Conservation (phyloP, 2,888 invertebrate genomes). For the Archaeoteleia sp. region DNA sequence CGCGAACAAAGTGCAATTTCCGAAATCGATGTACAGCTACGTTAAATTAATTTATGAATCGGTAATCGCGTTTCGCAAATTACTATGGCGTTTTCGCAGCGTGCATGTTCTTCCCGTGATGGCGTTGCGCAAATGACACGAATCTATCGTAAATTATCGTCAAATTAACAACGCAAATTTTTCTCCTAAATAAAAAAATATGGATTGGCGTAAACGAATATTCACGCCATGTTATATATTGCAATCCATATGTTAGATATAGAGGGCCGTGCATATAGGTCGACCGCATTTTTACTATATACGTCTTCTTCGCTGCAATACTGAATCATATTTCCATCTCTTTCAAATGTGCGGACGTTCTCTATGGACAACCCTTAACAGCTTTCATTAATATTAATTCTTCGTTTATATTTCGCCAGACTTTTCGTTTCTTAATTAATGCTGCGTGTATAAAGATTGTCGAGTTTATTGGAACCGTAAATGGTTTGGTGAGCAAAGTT, state of each 20-base stretch:
- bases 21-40: neutral
- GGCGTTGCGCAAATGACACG: conserved; percentile 6
- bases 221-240: too few relatives aligned
- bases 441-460: conserved; percentile 29
- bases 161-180: neutral
- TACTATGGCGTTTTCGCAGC: conserved; percentile 5
- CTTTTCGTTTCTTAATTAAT: conserved; percentile 10
- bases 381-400: neutral
- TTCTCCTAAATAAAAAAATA: conserved; percentile 1
- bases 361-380: neutral
- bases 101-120: too few relatives aligned
- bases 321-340: too few relatives aligned
- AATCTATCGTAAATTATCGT: conserved; percentile 2
- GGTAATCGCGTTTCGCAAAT: conserved; percentile 4
- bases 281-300: too few relatives aligned
- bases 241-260: too few relatives aligned
- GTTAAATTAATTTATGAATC: conserved; percentile 2
- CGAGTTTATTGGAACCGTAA: conserved; percentile 23
- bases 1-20: neutral
- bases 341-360: too few relatives aligned
- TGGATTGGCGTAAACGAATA: neutral
- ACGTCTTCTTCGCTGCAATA: too few relatives aligned
- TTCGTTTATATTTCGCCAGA: neutral
- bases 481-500: conserved; percentile 7
- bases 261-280: too few relatives aligned